These are phyloP conservation scores for Artemia sinica DNA, from an alignment of 2,888 invertebrate genomes.

Conservation along the genomic window DNA sequence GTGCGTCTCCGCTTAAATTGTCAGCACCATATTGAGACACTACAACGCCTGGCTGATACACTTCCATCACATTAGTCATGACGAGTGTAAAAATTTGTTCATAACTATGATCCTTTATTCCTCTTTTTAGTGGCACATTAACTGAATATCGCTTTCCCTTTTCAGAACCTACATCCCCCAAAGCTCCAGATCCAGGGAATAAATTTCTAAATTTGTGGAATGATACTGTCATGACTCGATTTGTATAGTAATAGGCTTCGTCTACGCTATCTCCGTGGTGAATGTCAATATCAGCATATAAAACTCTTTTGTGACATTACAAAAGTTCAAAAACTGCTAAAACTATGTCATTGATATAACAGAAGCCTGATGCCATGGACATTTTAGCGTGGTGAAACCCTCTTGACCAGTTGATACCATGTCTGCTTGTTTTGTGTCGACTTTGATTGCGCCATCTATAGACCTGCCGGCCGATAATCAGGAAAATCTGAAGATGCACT, in stretches of 20 bases:
- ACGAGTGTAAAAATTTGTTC: slow-evolving; percentile 91
- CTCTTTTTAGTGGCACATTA: slow-evolving; percentile 91
- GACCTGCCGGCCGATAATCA: slow-evolving; percentile 96
- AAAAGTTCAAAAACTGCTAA: slow-evolving; percentile 86
- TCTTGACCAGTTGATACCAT: slow-evolving; percentile 99
- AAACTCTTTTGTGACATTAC: slow-evolving; percentile 89
- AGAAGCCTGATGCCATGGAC: slow-evolving; percentile 95
- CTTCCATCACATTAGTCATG: slow-evolving; percentile 95
- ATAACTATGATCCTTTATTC: slow-evolving; percentile 95
- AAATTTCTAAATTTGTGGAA: slow-evolving; percentile 99
- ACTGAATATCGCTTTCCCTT: slow-evolving; percentile 95
- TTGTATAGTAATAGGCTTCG: slow-evolving; percentile 97
- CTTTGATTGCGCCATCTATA: slow-evolving; percentile 94
- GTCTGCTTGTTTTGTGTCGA: slow-evolving; percentile 95
- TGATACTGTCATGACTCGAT: slow-evolving; percentile 96
- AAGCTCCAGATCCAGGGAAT: slow-evolving; percentile 84
- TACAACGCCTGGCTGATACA: slow-evolving; percentile 92
- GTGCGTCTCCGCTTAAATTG: no score
- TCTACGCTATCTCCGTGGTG: slow-evolving; percentile 99
- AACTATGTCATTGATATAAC: slow-evolving; percentile 98
- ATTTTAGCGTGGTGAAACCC: slow-evolving; percentile 99
- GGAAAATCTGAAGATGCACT: slow-evolving; percentile 97
- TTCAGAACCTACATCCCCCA: slow-evolving; percentile 46
- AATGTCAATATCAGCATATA: slow-evolving; percentile 98
- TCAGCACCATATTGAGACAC: slow-evolving; percentile 77